Conservation (phyloP, 2,888 invertebrate species). For the Caenorhabditis uteleia region DNA sequence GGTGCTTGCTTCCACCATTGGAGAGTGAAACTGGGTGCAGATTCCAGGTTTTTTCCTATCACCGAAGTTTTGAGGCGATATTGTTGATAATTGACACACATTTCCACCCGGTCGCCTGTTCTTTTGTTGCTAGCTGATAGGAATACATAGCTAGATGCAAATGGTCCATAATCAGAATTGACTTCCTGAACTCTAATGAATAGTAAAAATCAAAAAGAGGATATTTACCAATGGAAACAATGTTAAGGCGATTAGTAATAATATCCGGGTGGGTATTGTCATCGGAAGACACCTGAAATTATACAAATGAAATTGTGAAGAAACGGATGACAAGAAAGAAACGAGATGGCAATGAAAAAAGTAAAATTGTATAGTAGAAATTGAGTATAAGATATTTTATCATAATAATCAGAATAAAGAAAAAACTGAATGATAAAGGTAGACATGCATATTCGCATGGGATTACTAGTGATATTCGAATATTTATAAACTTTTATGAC, state of each 20-base stretch:
- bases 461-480: too few relatives aligned
- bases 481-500: too few relatives aligned
- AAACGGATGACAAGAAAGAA: too few relatives aligned
- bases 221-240: too few relatives aligned
- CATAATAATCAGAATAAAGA: too few relatives aligned
- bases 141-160: slow-evolving; percentile 32
- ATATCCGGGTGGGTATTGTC: neutral
- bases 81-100: slow-evolving; percentile 65
- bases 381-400: too few relatives aligned
- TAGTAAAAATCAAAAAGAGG: neutral
- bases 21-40: slow-evolving; percentile 7
- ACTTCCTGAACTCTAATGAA: too few relatives aligned
- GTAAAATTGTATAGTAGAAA: too few relatives aligned
- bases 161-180: too few relatives aligned
- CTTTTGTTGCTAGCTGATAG: slow-evolving; percentile 26
- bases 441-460: too few relatives aligned
- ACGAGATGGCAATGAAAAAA: too few relatives aligned
- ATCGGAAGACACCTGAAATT: neutral
- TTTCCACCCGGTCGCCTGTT: slow-evolving; percentile 14
- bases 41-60: slow-evolving; percentile 6
- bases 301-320: slow-evolving; percentile 1
- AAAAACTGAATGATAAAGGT: too few relatives aligned
- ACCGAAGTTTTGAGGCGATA: slow-evolving; percentile 17
- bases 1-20: slow-evolving; percentile 20
- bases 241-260: neutral